Evolutionary conservation across 2,113 vertebrate species (phyloP).

Genomic region (Eira barbara): DNA sequence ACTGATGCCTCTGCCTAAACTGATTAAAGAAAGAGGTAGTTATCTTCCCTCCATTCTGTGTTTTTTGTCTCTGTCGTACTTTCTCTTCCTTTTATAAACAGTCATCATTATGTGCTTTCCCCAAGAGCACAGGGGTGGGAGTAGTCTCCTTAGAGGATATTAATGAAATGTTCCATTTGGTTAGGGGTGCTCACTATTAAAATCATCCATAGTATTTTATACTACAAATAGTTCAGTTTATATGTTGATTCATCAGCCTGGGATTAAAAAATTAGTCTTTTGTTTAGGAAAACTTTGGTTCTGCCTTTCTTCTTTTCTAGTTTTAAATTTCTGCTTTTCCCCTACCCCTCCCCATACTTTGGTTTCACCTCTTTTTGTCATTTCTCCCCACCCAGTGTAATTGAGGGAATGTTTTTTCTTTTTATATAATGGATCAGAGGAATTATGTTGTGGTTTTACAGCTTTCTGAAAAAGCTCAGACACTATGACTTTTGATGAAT

Average conservation of each 20-base stretch:
- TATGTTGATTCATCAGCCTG: neutral
- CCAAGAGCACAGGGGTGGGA: slow-evolving; percentile 26
- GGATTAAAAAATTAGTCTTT: neutral
- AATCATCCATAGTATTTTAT: neutral
- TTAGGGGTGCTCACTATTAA: slow-evolving; percentile 59
- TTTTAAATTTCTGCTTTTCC: neutral
- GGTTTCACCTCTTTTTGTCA: slow-evolving; percentile 45
- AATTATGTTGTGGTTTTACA: neutral
- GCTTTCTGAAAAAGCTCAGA: slow-evolving; percentile 31
- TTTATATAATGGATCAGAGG: slow-evolving; percentile 41
- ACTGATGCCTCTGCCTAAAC: neutral
- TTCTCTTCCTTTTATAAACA: slow-evolving; percentile 61
- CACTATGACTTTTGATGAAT: slow-evolving; percentile 56
- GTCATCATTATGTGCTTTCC: slow-evolving; percentile 35
- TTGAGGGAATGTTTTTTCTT: slow-evolving; percentile 54
- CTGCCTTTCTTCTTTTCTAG: slow-evolving; percentile 6
- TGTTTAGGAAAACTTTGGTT: slow-evolving; percentile 39
- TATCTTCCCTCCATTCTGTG: neutral
- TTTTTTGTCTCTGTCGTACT: slow-evolving; percentile 56
- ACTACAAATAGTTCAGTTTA: neutral
- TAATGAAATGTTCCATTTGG: slow-evolving; percentile 55
- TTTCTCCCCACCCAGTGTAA: slow-evolving; percentile 44
- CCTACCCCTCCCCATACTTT: neutral
- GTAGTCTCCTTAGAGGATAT: slow-evolving; percentile 45
- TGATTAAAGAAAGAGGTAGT: neutral